A percentile compares a stretch with the other conserved stretches of the same genome.
Conservation (phyloP, 2,797 vertebrate species). For the Muraenolepis orangiensis region DNA sequence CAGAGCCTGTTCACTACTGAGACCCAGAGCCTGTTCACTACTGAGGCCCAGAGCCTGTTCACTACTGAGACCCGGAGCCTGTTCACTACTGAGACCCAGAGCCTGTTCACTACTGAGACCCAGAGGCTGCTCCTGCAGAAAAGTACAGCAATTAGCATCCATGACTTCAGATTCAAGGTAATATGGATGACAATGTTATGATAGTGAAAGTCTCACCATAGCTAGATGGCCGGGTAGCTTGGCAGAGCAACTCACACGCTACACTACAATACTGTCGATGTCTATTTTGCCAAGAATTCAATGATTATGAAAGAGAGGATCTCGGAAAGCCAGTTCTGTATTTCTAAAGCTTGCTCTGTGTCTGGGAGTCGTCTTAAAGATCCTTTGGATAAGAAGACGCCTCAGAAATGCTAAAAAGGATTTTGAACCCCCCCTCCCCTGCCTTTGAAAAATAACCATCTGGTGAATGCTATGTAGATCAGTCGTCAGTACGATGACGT, state of each 20-base stretch:
- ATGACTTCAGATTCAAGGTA: too few species aligned
- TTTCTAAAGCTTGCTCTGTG: background rate
- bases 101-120: too few species aligned
- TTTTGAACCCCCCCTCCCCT: background rate
- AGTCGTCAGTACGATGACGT: background rate
- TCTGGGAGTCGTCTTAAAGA: background rate
- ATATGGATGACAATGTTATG: too few species aligned
- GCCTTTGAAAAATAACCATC: background rate
- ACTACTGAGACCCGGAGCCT: too few species aligned
- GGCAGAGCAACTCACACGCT: background rate
- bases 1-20: too few species aligned
- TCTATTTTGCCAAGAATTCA: background rate
- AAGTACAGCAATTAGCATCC: background rate
- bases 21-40: too few species aligned
- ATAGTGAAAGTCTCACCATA: too few species aligned
- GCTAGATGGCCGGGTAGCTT: background rate
- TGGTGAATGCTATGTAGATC: background rate
- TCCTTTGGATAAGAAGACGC: background rate
- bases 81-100: too few species aligned
- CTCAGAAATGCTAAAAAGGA: background rate
- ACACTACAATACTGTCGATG: background rate
- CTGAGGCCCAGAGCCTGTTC: too few species aligned
- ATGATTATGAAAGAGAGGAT: background rate
- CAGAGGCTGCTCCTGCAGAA: background rate
- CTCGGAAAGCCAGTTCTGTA: background rate